phyloP scores from a whole-genome alignment of 1,140 invertebrate genomes.

The Diorhabda carinulata region DNA sequence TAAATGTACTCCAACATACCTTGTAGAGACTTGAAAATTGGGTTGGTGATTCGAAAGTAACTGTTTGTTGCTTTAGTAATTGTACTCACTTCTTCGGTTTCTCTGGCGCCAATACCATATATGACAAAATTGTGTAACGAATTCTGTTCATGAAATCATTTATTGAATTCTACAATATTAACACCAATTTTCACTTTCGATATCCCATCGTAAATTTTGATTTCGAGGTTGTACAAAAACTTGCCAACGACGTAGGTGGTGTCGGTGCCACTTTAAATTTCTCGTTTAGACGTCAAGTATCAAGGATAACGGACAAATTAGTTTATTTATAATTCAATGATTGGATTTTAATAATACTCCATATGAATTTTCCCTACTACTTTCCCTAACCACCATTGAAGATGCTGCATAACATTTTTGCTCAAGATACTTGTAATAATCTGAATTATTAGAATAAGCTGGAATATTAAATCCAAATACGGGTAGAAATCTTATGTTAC shows the following conservation, averaged over 20 bases:
- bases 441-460: no score
- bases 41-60: slow-evolving; percentile 2
- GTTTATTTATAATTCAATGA: no score
- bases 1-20: not conserved
- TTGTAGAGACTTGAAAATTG: slow-evolving; percentile 2
- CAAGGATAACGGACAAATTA: no score
- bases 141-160: slow-evolving; percentile 1
- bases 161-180: slow-evolving; percentile 1
- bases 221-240: not conserved
- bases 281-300: no score
- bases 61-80: not conserved
- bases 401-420: no score
- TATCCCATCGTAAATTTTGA: not conserved
- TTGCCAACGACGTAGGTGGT: not conserved
- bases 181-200: slow-evolving; percentile 2
- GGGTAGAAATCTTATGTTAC: no score
- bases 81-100: slow-evolving; percentile 2
- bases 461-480: no score
- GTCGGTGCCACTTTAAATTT: not conserved
- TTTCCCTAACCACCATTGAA: no score
- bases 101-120: not conserved
- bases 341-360: no score
- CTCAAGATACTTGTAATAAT: no score
- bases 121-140: slow-evolving; percentile 2
- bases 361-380: no score